phyloP scores from a whole-genome alignment of 2,888 invertebrate genomes.

The Clistopyga incitator region DNA sequence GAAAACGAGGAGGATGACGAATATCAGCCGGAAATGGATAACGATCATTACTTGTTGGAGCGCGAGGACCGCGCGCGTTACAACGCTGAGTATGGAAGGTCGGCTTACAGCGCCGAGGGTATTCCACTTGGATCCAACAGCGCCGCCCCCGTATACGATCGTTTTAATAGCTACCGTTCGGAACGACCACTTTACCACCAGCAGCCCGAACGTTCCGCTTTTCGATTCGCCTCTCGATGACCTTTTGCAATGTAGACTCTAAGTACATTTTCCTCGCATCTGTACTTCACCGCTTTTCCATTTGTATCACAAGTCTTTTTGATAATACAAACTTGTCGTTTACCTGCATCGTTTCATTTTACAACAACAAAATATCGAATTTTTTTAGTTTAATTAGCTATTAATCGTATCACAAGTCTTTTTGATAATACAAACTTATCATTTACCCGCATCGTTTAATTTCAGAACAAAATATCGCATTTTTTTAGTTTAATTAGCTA shows the following conservation, averaged over 20 bases:
- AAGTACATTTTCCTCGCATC: neutral
- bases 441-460: too few relatives aligned
- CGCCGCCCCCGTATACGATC: constrained; percentile 30
- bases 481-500: too few relatives aligned
- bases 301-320: constrained; percentile 5
- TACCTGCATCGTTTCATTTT: too few relatives aligned
- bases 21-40: constrained; percentile 74
- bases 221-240: constrained; percentile 22
- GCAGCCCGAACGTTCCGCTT: constrained; percentile 18
- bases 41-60: constrained; percentile 69
- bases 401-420: neutral
- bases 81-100: neutral
- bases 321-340: neutral
- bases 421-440: neutral
- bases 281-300: neutral
- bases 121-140: neutral
- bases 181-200: constrained; percentile 24
- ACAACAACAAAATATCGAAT: too few relatives aligned
- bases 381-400: too few relatives aligned
- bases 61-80: constrained; percentile 58
- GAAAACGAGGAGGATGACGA: constrained; percentile 81
- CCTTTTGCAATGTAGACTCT: neutral
- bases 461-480: too few relatives aligned
- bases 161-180: constrained; percentile 22
- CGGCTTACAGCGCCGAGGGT: neutral